Base-by-base conservation (phyloP, 2,888 invertebrate genomes). In the Gisinianus flammeolus region DNA sequence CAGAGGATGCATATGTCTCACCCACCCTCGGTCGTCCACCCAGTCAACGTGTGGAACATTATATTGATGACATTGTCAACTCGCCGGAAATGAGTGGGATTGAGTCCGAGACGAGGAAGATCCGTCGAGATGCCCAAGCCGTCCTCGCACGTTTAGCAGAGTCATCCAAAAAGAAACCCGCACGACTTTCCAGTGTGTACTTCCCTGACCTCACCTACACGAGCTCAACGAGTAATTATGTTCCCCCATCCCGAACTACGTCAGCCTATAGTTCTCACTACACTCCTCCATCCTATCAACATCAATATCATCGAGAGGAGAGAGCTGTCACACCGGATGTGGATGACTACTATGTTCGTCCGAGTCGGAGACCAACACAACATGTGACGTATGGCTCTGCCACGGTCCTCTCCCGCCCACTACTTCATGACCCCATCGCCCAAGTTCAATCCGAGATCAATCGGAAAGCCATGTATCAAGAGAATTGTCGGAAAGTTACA, bases 21-120 rank as follows among this genome's bases (percentile, higher is more conserved):
- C 54, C 77, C 24, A n/a, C 64, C 0, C 2, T 74, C 3, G 52
- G n/a, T 66, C 74, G 74, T 35, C 44, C 44, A 28, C 30, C 64
- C 5, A 77, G 52, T 26, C 35, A 67, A 30, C 33, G 67, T 24
- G 67, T 77, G 28, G 62, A 33, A 4, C 64, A 72, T 4, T 77
- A 66, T 52, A 54, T 77, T 19, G 77, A 77, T n/a, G 67, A 72
- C 5, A 35, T 77, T 0, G 52, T 64, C 24, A 70, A 77, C 28
- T 72, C 72, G 0, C 77, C 77, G 0, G 54, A 77, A 77, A 77
- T 77, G 77, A 72, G 66, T 12, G 77, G 72, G 28, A 67, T 77
- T 52, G 72, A 66, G 24, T 52, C 52, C 22, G 72, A 77, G 30
- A 72, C 72, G 5, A n/a, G 67, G 10, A 77, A 72, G 26, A 77